Conservation (phyloP, 2,888 invertebrate genomes). For the Xestia xanthographa region DNA sequence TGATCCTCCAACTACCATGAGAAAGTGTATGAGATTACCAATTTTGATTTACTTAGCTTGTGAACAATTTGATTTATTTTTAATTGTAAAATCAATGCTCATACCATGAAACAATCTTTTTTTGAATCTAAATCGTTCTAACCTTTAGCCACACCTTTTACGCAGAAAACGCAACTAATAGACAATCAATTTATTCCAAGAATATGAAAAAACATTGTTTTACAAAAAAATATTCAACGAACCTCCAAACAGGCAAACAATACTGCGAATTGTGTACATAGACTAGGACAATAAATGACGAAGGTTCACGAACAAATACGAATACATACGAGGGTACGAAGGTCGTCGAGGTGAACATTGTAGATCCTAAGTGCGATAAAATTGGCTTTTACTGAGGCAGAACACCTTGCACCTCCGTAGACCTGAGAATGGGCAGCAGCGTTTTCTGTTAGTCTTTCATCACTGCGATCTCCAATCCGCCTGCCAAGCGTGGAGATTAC, state of each 20-base stretch:
- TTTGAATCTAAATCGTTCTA: background rate
- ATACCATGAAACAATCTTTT: background rate
- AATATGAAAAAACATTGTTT: constrained; percentile 35
- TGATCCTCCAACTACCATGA: no score
- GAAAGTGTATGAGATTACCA: no score
- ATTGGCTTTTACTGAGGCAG: constrained; percentile 47
- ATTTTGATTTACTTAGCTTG: background rate
- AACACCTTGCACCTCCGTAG: no score
- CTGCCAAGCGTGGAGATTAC: no score
- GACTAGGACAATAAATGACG: constrained; percentile 47
- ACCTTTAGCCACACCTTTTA: background rate
- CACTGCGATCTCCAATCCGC: no score
- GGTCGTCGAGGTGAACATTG: constrained; percentile 55
- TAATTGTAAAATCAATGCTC: no score
- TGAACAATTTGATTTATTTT: background rate
- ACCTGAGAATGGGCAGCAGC: no score
- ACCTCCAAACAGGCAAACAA: constrained; percentile 36
- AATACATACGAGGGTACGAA: constrained; percentile 35
- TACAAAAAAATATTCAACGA: constrained; percentile 42
- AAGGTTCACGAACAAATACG: constrained; percentile 42
- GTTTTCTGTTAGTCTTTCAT: no score
- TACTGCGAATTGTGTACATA: constrained; percentile 43
- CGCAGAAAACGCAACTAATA: constrained; percentile 28
- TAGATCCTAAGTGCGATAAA: constrained; percentile 59
- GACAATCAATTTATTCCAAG: constrained; percentile 31